A percentile compares a stretch with the other conserved stretches of the same genome.
phyloP scores from a whole-genome alignment of 2,888 invertebrate species.

The Hirtodrosophila confusa region DNA sequence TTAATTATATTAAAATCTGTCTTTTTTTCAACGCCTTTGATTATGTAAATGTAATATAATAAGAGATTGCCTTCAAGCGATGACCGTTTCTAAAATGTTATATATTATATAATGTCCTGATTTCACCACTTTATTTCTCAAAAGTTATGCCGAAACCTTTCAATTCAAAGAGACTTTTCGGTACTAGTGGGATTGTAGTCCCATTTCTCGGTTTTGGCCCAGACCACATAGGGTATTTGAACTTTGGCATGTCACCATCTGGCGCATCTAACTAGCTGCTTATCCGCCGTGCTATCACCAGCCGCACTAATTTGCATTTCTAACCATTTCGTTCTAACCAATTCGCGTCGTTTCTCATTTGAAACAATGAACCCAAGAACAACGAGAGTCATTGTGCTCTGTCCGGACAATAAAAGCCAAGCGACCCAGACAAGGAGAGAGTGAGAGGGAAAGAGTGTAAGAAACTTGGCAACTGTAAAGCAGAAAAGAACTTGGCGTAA shows the following conservation, averaged over 20 bases:
- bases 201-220: neutral
- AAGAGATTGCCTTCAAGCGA: too few species aligned
- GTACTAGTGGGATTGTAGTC: too few species aligned
- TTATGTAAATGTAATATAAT: too few species aligned
- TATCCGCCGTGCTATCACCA: constrained; percentile 60
- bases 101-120: too few species aligned
- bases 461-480: constrained; percentile 68
- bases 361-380: constrained; percentile 74
- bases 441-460: constrained; percentile 35
- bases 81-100: too few species aligned
- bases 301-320: constrained; percentile 76
- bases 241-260: constrained; percentile 34
- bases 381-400: constrained; percentile 70
- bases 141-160: too few species aligned
- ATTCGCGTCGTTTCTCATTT: constrained; percentile 78
- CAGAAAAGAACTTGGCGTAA: constrained; percentile 77
- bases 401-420: constrained; percentile 67
- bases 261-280: constrained; percentile 38
- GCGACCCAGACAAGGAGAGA: constrained; percentile 40
- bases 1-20: too few species aligned
- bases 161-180: too few species aligned
- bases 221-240: constrained; percentile 44
- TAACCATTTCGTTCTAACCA: constrained; percentile 77
- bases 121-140: too few species aligned
- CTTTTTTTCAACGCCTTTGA: too few species aligned